Evolutionary conservation across 2,888 invertebrate genomes (phyloP).

Genomic region (Drosophila engyochracea): DNA sequence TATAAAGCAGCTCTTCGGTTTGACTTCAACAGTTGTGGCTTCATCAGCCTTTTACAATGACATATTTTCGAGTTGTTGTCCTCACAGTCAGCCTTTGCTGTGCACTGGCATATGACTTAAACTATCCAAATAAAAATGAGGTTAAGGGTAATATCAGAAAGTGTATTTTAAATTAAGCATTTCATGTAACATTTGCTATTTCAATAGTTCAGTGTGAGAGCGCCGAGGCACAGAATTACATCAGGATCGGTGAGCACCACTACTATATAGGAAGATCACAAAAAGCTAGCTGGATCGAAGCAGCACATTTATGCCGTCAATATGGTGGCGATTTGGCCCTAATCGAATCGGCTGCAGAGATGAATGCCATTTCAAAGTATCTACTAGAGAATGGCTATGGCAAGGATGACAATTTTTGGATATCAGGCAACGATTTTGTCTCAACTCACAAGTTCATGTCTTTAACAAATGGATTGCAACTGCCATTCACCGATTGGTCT

Average conservation of each 20-base stretch:
- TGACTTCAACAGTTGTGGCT: constrained; percentile 1
- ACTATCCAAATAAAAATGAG: constrained; percentile 13
- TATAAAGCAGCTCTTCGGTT: constrained; percentile 8
- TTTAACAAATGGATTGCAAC: constrained; percentile 24
- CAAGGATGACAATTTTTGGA: constrained; percentile 31
- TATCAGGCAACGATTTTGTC: constrained; percentile 46
- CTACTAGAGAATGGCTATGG: constrained; percentile 1
- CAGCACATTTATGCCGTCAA: constrained; percentile 42
- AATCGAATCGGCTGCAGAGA: constrained; percentile 40
- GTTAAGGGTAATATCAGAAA: constrained; percentile 21
- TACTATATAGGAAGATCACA: constrained; percentile 25
- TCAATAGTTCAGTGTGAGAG: constrained; percentile 28
- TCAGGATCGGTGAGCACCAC: constrained; percentile 36
- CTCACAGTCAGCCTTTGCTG: constrained; percentile 13
- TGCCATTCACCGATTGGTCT: constrained; percentile 38
- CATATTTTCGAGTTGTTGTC: constrained; percentile 1
- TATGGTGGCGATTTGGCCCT: constrained; percentile 43
- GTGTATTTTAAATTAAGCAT: background rate
- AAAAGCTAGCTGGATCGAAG: constrained; percentile 37
- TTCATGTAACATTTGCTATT: background rate
- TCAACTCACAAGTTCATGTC: constrained; percentile 20
- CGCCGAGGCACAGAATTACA: background rate
- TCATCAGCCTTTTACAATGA: constrained; percentile 10
- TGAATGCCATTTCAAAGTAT: constrained; percentile 33
- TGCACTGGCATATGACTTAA: constrained; percentile 12